Conservation (phyloP, 2,888 invertebrate genomes). For the Ernsta delagoae region DNA sequence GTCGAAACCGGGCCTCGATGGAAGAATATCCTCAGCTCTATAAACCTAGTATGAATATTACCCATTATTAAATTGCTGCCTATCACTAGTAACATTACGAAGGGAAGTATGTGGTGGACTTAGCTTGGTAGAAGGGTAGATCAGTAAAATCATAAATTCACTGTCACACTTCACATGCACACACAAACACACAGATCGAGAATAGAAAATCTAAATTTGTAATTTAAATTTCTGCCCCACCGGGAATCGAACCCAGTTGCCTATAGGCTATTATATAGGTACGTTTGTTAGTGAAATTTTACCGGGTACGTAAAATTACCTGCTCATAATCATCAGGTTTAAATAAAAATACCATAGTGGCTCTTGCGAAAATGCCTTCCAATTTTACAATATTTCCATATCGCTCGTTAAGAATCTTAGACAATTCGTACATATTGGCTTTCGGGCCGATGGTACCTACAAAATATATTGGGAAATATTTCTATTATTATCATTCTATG, state of each 20-base stretch:
- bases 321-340: slow-evolving; percentile 66
- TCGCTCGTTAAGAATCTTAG: slow-evolving; percentile 55
- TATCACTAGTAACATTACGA: no score
- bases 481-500: no score
- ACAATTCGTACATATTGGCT: slow-evolving; percentile 55
- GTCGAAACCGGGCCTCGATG: slow-evolving; percentile 70
- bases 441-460: slow-evolving; percentile 63
- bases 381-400: slow-evolving; percentile 68
- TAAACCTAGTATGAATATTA: slow-evolving; percentile 57
- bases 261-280: no score
- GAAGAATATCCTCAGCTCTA: slow-evolving; percentile 70
- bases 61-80: neutral
- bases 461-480: slow-evolving; percentile 34
- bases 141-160: no score
- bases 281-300: no score
- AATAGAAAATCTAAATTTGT: no score
- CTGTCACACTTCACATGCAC: no score
- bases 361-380: slow-evolving; percentile 61
- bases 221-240: no score
- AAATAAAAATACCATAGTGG: slow-evolving; percentile 63
- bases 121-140: no score
- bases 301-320: slow-evolving; percentile 47
- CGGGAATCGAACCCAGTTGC: no score
- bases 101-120: no score
- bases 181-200: no score